Base-by-base conservation (phyloP, 2,797 vertebrate species). In the Poecilia velifera region DNA sequence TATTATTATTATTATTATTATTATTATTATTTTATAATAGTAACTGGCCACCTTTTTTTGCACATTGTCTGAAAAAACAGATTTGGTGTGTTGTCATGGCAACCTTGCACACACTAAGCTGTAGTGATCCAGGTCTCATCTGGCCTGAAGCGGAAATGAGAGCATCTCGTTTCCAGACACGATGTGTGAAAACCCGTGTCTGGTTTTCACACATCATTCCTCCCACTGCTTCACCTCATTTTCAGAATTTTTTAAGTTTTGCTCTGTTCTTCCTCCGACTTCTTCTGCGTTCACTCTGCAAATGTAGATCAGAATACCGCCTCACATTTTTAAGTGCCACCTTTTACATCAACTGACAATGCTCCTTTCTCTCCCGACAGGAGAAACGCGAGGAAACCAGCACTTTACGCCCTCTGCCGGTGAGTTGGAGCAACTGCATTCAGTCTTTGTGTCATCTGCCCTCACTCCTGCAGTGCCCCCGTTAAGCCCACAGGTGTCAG, bases 401-500 rank as follows among this genome's bases (percentile, higher is more conserved):
- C 87, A 41, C 92, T 77, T 86, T 79, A 81, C 92, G 76, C 94
- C 95, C 96, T 91, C 96, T 95, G 92, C 88, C 90, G 94, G 95
- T 95, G 91, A 86, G 91, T 91, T 68, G n/a, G 2, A 62, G 85
- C 80, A 77, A 77, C 85, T 85, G 85, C 87, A 1, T 64, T 43
- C 77, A 47, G 0, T 36, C 25, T 39, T 55, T 66, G 57, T 16
- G 64, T 59, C 82, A 68, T 76, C 31, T 14, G 82, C 45, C 80
- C 85, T 79, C 89, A 88, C 64, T 82, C 51, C 16, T 94, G 94
- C 82, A 92, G 91, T 93, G 82, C 89, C 87, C 92, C 70, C 85
- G 85, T 89, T 87, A 79, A 90, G 89, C 92, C 92, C 89, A 90
- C 93, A 96, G 95, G 93, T 95, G 91, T 93, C 93, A 93, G 89